Percentiles rank a stretch among this genome's conserved stretches.
Conservation (phyloP, 2,113 vertebrate species). For the Danio rerio region GRCz12tu NC_133194.1:9192001-9192500, state of each 20-base stretch:
- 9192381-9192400: constrained; percentile 8
- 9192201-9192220: constrained; percentile 69
- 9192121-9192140: constrained; percentile 62
- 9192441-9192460: constrained; percentile 14
- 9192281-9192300: constrained; percentile 25
- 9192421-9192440: constrained; percentile 18
- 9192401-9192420: constrained; percentile 14
- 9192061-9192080: constrained; percentile 58
- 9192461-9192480: constrained; percentile 24
- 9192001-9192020: not conserved
- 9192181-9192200: constrained; percentile 58
- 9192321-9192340: not conserved
- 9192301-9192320: not conserved
- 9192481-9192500: constrained; percentile 62
- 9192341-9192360: constrained; percentile 12
- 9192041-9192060: constrained; percentile 34
- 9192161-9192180: constrained; percentile 69
- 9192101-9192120: constrained; percentile 64
- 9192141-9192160: constrained; percentile 72
- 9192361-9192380: not conserved
- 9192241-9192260: constrained; percentile 50
- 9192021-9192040: constrained; percentile 2
- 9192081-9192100: constrained; percentile 62
- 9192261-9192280: constrained; percentile 42
- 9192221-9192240: constrained; percentile 64